Base-by-base conservation (phyloP, 2,113 vertebrate genomes). In the Campylomormyrus tamandua region DNA sequence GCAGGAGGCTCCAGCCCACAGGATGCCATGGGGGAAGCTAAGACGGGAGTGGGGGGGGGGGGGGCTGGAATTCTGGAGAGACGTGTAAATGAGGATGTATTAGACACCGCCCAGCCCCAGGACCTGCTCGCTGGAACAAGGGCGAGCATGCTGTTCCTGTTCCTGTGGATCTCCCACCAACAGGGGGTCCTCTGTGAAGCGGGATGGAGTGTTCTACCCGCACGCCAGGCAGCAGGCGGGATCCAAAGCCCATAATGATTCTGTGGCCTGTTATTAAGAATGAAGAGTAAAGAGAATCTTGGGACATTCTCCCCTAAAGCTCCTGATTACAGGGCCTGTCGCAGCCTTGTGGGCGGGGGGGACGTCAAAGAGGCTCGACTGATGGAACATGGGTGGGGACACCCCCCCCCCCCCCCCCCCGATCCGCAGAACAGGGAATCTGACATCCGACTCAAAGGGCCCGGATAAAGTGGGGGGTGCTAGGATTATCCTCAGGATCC, bases 201-300 rank as follows among this genome's bases (percentile, higher is more conserved):
- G 84, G 48, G 87, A 46, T 90, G 42, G 83, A 88, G 86, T 90
- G 86, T 85, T 83, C 45, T 35, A 80, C 83, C 56, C 52, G 35
- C 85, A 87, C n/a, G 84, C 89, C 91, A 53, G 87, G 88, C 90
- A 91, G 92, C 85, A 92, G 88, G 91, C 89, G 85, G 27, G 56
- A 42, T 90, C 87, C 87, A 46, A 90, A 90, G 90, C 92, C 42
- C 86, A 90, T 90, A 91, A 93, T 91, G 90, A 93, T 91, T 84
- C 91, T 87, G 77, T 85, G 89, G 86, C 92, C 93, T 94, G 88
- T 92, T 91, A 93, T 93, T 92, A 93, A 39, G 87, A 88, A 93
- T 92, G 88, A 92, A 91, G 31, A 92, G 91, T 56, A 70, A 87
- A 62, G 90, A 74, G 90, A 66, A 49, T 84, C 53, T 39, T 56